Base-by-base conservation (phyloP, 1,140 invertebrate species). In the Hycleus phaleratus region DNA sequence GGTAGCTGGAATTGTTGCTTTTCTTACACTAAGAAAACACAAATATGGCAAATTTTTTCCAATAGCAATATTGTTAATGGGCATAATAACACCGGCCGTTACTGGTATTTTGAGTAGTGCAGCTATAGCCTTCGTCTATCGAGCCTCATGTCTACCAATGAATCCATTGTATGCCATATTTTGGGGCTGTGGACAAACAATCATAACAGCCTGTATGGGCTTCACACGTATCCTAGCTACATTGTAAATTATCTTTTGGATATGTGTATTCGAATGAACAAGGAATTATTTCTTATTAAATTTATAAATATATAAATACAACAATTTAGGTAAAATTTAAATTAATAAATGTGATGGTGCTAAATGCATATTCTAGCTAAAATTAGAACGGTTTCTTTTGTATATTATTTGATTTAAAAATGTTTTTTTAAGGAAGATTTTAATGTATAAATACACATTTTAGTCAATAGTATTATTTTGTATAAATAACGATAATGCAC, bases 111-210 rank as follows among this genome's bases (percentile, higher is more conserved):
- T 94, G 3, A 95, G 88, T 69, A 95, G 91, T 79, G 93, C 93
- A 24, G 89, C 88, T n/a, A 86, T 96, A 40, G 91, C 93, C 39
- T 94, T 93, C 72, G 92, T 96, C 42, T 96, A 95, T 74, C 80
- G 88, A 65, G 90, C 91, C 56, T 90, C 93, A 26, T 86, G 85
- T 69, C 81, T 94, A 73, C 82, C 85, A 68, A 93, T 97, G 92
- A 82, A 85, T 54, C 88, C 91, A 18, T 81, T 93, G 49, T 92
- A 95, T 77, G 92, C 93, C 32, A 82, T 95, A 68, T 81, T 95
- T 49, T 97, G 92, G 90, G 94, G 94, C 48, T 85, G 93, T 42
- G 93, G 92, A 58, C 93, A 96, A 75, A 96, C 93, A n/a, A 78
- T 92, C 48, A 72, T 93, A 39, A 87, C 90, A 38, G 87, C 88